Evolutionary conservation across 1,140 invertebrate genomes (phyloP), one percentile per base, ranked within the genome.

Genomic region (Drosophila teissieri): DNA sequence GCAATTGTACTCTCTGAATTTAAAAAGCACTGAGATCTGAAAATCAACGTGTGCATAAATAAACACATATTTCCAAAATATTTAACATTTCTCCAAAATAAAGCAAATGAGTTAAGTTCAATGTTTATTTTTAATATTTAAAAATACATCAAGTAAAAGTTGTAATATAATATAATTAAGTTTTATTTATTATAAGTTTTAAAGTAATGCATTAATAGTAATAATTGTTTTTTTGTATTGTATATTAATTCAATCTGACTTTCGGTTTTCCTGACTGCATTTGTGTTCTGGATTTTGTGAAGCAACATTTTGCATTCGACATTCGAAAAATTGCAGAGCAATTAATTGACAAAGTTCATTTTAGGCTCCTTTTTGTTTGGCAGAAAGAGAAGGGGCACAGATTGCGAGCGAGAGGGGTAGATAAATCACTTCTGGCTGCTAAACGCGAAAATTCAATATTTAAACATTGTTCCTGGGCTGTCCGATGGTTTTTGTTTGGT

Each of bases 291-390:
- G 6, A 63, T 46, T 64, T 62, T 36, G 3, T 34, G 0, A 63
- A 11, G 34, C 57, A 63, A 37, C 34, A 31, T 72, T 61, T 73
- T 37, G 44, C 64, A 55, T 62, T 69, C 34, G 65, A 39, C 62
- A 55, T 67, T 46, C 49, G 40, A 14, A 69, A 54, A 69, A 69
- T 57, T 65, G 68, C 78, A 44, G 56, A 83, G 76, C 79, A 88
- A 88, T 88, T 88, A 88, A 88, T 88, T 88, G 84, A 89, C 83
- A 88, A 86, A 88, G 83, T 88, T 88, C 83, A 88, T 88, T 85
- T 85, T 84, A 64, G 80, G 55, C 67, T 49, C 58, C 63, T 46
- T 56, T 79, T 49, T 52, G 75, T 74, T 84, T 24, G 45, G 19
- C 15, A 40, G 19, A 49, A 31, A 27, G 44, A 48, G 40, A 14